Conservation (phyloP, 2,888 invertebrate genomes). For the Drosophila mercatorum region DNA sequence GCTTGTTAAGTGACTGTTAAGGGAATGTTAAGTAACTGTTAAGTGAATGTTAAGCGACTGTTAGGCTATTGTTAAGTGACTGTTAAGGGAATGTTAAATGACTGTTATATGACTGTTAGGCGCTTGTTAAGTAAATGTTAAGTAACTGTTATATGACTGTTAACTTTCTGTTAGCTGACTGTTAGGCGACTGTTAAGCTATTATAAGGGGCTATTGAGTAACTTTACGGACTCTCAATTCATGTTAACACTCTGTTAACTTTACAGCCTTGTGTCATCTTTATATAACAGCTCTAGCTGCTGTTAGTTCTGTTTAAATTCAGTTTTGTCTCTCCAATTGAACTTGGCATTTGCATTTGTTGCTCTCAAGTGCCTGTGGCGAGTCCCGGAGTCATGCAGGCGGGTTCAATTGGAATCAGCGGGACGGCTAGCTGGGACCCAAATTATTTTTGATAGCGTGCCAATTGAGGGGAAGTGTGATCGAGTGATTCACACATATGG, state of each 20-base stretch:
- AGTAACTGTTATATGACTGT: too few species aligned
- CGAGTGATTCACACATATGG: conserved; percentile 19
- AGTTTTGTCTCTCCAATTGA: neutral
- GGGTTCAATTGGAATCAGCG: conserved; percentile 29
- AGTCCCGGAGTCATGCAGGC: neutral
- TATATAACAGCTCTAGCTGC: neutral
- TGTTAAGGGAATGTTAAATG: neutral
- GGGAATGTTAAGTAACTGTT: neutral
- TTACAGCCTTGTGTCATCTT: too few species aligned
- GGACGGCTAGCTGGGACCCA: neutral
- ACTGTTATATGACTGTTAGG: neutral
- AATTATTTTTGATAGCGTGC: conserved; percentile 2
- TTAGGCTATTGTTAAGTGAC: neutral
- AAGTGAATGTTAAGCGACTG: neutral
- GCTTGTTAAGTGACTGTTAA: too few species aligned
- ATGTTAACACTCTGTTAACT: neutral
- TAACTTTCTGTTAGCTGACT: too few species aligned
- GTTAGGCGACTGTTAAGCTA: too few species aligned
- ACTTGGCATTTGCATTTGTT: neutral
- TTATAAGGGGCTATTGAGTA: too few species aligned
- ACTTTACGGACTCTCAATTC: too few species aligned
- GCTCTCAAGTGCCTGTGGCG: neutral
- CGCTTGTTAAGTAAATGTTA: too few species aligned
- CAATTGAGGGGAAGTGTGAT: conserved; percentile 7
- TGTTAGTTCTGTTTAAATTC: neutral